A percentile compares a stretch with the other conserved stretches of the same genome.
Evolutionary conservation across 35 echinoderm and acorn worm genomes (phyloP).

Genomic region (Eucidaris tribuloides): DNA sequence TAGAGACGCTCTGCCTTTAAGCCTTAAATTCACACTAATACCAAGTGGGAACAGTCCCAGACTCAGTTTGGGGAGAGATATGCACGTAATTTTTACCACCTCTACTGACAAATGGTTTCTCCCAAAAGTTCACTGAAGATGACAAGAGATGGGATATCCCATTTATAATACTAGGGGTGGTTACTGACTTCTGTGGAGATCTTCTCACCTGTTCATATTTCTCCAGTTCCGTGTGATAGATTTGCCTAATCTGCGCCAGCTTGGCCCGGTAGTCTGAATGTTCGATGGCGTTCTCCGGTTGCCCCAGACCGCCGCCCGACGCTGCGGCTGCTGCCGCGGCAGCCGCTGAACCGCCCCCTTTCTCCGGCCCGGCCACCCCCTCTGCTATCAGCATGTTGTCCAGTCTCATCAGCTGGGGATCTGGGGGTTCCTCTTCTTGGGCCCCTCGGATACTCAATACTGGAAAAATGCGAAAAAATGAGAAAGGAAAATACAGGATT

Average conservation of each 20-base stretch:
- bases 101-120: too few relatives aligned
- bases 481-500: neutral
- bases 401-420: slow-evolving; percentile 96
- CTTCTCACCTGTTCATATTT: slow-evolving; percentile 99
- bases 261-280: slow-evolving; percentile 98
- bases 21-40: too few relatives aligned
- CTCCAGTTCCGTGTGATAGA: slow-evolving; percentile 99
- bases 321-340: slow-evolving; percentile 94
- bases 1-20: too few relatives aligned
- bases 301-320: slow-evolving; percentile 90
- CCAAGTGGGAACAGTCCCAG: too few relatives aligned
- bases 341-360: slow-evolving; percentile 94
- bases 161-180: too few relatives aligned
- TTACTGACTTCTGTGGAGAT: too few relatives aligned
- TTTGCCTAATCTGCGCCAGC: slow-evolving; percentile 99
- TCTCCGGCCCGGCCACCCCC: slow-evolving; percentile 97
- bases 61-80: too few relatives aligned
- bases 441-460: slow-evolving; percentile 98
- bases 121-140: too few relatives aligned
- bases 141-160: too few relatives aligned
- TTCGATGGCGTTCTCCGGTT: slow-evolving; percentile 99
- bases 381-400: slow-evolving; percentile 99
- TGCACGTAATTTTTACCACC: too few relatives aligned
- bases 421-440: slow-evolving; percentile 98
- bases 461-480: slow-evolving; percentile 50